These are phyloP conservation scores for Percopsis transmontana DNA, from an alignment of 2,113 vertebrate species.

Conservation along the genomic window DNA sequence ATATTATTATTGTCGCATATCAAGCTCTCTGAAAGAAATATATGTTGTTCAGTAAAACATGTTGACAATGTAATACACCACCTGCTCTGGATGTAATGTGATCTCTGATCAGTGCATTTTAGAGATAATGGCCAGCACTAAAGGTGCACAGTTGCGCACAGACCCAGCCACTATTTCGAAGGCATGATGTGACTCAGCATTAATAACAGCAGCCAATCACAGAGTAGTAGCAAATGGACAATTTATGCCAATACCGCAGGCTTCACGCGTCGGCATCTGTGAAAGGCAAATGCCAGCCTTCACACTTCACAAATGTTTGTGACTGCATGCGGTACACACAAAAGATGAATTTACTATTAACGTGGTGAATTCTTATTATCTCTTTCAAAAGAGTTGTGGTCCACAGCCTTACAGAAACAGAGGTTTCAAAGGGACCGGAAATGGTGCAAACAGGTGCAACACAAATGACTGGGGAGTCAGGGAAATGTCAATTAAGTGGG, in stretches of 20 bases:
- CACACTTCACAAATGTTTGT: neutral
- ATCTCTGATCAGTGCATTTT: neutral
- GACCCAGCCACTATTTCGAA: neutral
- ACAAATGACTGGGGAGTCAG: too few relatives aligned
- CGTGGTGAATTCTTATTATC: neutral
- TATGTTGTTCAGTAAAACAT: neutral
- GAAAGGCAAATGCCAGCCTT: neutral
- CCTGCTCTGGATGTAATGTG: neutral
- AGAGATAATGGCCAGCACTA: neutral
- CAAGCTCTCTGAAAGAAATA: neutral
- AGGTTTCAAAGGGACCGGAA: neutral
- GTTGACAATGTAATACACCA: neutral
- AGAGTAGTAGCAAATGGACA: neutral
- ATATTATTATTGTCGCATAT: neutral
- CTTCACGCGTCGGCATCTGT: neutral
- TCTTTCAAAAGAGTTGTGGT: neutral
- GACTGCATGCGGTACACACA: neutral
- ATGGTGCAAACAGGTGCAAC: too few relatives aligned
- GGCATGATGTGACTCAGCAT: conserved; percentile 4
- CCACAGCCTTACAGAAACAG: neutral
- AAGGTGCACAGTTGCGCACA: neutral
- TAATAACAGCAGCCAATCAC: neutral
- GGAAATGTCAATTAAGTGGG: too few relatives aligned
- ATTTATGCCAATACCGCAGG: neutral
- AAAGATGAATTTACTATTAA: neutral